Percentiles rank a stretch among this genome's conserved stretches.
Conservation (phyloP, 2,113 vertebrate species). For the Xiphophorus couchianus region DNA sequence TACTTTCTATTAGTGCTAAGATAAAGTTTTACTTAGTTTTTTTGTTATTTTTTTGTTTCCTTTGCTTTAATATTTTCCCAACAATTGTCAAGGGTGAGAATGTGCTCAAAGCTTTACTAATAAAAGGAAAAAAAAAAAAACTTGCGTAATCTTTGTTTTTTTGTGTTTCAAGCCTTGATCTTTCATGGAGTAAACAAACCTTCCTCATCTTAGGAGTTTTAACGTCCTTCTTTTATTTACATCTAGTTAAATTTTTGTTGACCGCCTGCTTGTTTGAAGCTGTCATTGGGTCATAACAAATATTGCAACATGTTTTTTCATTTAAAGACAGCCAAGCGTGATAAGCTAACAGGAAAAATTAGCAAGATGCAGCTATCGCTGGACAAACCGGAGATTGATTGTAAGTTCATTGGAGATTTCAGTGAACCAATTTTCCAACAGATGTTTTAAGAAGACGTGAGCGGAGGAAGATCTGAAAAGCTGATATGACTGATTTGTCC, state of each 20-base stretch:
- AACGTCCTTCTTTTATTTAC: neutral
- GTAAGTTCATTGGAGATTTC: too few species aligned
- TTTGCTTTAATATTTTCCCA: conserved; percentile 30
- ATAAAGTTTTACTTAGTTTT: conserved; percentile 12
- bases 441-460: too few species aligned
- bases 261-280: conserved; percentile 3
- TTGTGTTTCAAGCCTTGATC: conserved; percentile 23
- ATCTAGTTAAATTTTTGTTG: conserved; percentile 1
- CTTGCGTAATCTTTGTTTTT: conserved; percentile 23
- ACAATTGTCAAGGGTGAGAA: conserved; percentile 5
- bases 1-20: conserved; percentile 8
- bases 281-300: neutral
- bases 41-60: neutral
- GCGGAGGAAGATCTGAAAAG: too few species aligned
- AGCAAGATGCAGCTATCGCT: too few species aligned
- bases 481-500: too few species aligned
- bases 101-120: conserved; percentile 22
- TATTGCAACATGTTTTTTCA: too few species aligned
- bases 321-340: too few species aligned
- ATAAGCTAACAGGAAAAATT: too few species aligned
- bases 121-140: too few species aligned
- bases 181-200: conserved; percentile 35
- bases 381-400: too few species aligned
- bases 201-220: neutral
- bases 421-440: too few species aligned